Evolutionary conservation across 2,888 invertebrate genomes (phyloP).

Genomic region (Sphaerophoria taeniata): DNA sequence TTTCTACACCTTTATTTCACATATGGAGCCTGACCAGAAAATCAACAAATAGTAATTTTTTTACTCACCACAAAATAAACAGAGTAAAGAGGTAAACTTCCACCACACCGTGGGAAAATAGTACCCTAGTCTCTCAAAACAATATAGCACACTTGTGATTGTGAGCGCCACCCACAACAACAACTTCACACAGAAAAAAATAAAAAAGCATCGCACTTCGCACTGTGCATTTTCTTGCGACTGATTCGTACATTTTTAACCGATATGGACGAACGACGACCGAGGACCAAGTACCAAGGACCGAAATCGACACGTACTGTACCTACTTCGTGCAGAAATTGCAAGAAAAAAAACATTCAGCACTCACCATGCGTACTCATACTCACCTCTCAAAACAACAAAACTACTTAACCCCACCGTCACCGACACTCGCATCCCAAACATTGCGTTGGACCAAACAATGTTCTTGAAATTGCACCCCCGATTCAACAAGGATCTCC

Average conservation of each 20-base stretch:
- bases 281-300: neutral
- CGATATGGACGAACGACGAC: neutral
- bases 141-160: slow-evolving; percentile 32
- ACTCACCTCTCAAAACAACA: slow-evolving; percentile 20
- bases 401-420: too few species aligned
- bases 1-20: too few species aligned
- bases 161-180: slow-evolving; percentile 52
- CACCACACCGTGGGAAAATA: slow-evolving; percentile 65
- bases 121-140: slow-evolving; percentile 59
- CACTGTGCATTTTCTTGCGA: neutral
- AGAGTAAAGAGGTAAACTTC: slow-evolving; percentile 49
- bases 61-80: slow-evolving; percentile 72
- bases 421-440: neutral
- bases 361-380: slow-evolving; percentile 73
- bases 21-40: slow-evolving; percentile 67
- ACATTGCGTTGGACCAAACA: slow-evolving; percentile 26
- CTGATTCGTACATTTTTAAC: slow-evolving; percentile 51
- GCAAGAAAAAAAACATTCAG: slow-evolving; percentile 49
- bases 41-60: slow-evolving; percentile 68
- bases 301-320: neutral
- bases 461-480: slow-evolving; percentile 32
- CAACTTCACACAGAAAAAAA: slow-evolving; percentile 17
- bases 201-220: neutral
- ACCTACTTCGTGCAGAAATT: slow-evolving; percentile 45
- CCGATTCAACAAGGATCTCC: slow-evolving; percentile 58